Percentiles rank a stretch among this genome's conserved stretches.
These are phyloP conservation scores for Cataglyphis livida DNA, from an alignment of 2,888 invertebrate species.

Conservation along the genomic window DNA sequence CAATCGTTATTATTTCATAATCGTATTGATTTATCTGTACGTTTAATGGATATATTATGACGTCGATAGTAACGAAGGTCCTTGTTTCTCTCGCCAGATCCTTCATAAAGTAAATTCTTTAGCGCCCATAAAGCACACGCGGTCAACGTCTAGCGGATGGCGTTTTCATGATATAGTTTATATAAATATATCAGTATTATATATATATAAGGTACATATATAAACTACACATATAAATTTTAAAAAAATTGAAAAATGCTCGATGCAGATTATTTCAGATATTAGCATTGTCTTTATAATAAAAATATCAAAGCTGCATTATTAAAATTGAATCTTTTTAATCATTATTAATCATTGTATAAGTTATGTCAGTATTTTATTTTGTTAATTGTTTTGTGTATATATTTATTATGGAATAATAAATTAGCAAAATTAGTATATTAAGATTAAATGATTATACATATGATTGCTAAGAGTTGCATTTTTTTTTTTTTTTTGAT, in stretches of 20 bases:
- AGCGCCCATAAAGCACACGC: conserved; percentile 70
- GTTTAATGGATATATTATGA: conserved; percentile 41
- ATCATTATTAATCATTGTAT: neutral
- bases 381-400: neutral
- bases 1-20: neutral
- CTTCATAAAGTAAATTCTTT: conserved; percentile 55
- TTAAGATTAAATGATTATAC: neutral
- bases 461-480: neutral
- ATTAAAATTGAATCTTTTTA: neutral
- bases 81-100: neutral
- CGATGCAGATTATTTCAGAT: neutral
- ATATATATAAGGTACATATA: neutral
- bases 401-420: neutral
- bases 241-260: neutral
- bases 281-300: neutral
- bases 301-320: neutral
- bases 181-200: conserved; percentile 34
- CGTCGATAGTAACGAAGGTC: conserved; percentile 18
- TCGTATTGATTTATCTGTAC: conserved; percentile 21
- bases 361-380: neutral
- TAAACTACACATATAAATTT: neutral
- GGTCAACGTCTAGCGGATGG: conserved; percentile 54
- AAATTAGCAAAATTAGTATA: neutral
- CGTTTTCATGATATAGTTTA: conserved; percentile 26
- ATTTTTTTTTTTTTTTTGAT: neutral